Evolutionary conservation across 2,888 invertebrate species (phyloP), one percentile per base, ranked within the genome.

Genomic region (Sycophila texana): DNA sequence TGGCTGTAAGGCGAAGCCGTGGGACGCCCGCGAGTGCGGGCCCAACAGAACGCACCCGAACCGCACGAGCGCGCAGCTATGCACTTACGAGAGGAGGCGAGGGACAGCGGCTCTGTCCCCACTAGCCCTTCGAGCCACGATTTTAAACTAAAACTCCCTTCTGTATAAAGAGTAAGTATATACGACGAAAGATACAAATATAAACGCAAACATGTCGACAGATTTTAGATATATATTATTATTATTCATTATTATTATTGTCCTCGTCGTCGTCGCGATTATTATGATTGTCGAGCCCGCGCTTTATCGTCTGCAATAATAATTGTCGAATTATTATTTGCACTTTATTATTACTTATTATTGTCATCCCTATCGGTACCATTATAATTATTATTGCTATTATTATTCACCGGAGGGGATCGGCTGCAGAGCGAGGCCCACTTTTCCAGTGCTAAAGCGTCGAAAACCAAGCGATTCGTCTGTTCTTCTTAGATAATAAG

Each of bases 151-250:
- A 79, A 84, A 85, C 82, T 80, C 85, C 87, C 87, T 88, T 88
- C 89, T 89, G 89, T 89, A 88, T 88, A 89, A 88, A 89, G 86
- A 88, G 88, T 89, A 88, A 89, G 88, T 89, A 88, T 88, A 86
- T 82, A 81, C 80, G 80, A 80, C 73, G 80, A 83, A 78, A 81
- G 74, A 83, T 84, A 80, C 80, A 83, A 81, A 77, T 83, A 83
- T 85, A 83, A 77, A 83, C 76, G 82, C 84, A 84, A 84, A 82
- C 83, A 84, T 82, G 83, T 83, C 82, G 83, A 83, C 82, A 84
- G 82, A 82, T 84, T 85, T 83, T 84, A 84, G 80, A 82, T 81
- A 80, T 81, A 39, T 39, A 77, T 82, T 82, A 83, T 83, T 81
- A 79, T 76, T 72, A 79, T 71, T 79, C 65, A 77, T 77, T 74